Percentiles rank a stretch among this genome's conserved stretches.
phyloP scores from a whole-genome alignment of 2,797 vertebrate genomes.

The Protonibea diacanthus region DNA sequence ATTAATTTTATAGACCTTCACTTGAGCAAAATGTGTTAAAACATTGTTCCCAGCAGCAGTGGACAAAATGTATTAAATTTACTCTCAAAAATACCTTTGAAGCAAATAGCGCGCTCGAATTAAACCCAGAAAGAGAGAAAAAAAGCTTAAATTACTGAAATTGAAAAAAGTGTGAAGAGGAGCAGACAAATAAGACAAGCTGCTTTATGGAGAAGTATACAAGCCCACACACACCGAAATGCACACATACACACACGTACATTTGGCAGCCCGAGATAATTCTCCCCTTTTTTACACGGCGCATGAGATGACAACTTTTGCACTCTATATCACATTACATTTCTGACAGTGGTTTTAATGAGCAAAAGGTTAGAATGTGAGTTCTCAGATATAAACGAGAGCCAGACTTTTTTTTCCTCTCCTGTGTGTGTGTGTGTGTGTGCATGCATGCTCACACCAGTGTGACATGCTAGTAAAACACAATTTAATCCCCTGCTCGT shows the following conservation, averaged over 20 bases:
- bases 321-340: slow-evolving; percentile 35
- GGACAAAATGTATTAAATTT: slow-evolving; percentile 31
- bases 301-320: slow-evolving; percentile 29
- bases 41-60: slow-evolving; percentile 19
- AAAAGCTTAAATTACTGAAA: slow-evolving; percentile 28
- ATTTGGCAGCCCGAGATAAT: slow-evolving; percentile 4
- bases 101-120: slow-evolving; percentile 20
- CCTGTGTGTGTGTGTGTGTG: not conserved
- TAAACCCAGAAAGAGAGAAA: slow-evolving; percentile 7
- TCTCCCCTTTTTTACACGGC: slow-evolving; percentile 7
- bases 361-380: slow-evolving; percentile 38
- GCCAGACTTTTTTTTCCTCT: not conserved
- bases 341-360: slow-evolving; percentile 58
- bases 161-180: slow-evolving; percentile 9
- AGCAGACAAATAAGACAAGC: slow-evolving; percentile 30
- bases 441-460: not conserved
- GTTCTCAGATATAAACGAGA: slow-evolving; percentile 27
- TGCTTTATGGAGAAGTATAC: slow-evolving; percentile 11
- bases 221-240: slow-evolving; percentile 1
- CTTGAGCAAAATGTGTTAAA: slow-evolving; percentile 33
- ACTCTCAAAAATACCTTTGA: slow-evolving; percentile 4
- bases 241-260: slow-evolving; percentile 17
- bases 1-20: slow-evolving; percentile 9
- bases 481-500: slow-evolving; percentile 56
- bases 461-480: slow-evolving; percentile 43